Base-by-base conservation (phyloP, 2,888 invertebrate species). In the Yponomeuta malinellus region DNA sequence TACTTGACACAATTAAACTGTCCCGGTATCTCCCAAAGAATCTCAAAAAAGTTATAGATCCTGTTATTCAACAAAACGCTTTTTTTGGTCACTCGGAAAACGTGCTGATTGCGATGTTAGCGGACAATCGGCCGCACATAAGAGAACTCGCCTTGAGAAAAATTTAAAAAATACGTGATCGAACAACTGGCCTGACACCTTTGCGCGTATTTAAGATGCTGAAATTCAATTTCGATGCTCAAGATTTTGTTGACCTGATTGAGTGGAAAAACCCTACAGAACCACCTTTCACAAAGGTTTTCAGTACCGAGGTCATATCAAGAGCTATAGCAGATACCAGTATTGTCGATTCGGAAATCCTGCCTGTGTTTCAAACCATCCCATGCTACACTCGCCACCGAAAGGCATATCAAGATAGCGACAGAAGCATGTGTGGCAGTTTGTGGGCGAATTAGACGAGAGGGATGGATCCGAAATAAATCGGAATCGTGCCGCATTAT, bases 61-160 rank as follows among this genome's bases (percentile, higher is more conserved):
- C 70, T 29, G 72, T 72, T 12, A 70, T 72, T 12, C 12, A 70
- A 64, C 48, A 70, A 69, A 65, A 69, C 69, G 52, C 31, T 4
- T 59, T 59, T 31, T 69, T 69, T 59, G 69, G 10, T 12, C 69
- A 69, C 33, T 31, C 69, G 29, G 69, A 69, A 59, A 69, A 69
- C 63, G 10, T 69, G 31, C 59, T 69, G 31, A 6, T 63, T 23
- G 52, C 63, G 10, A 69, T 69, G 69, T 31, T 59, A 52, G 31
- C 31, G 12, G 69, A 69, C 33, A 31, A 69, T 31, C 31, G 69
- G 59, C 10, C 12, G 5, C 52, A 52, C 12, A 59, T 69, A 33
- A 15, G 69, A 48, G 48, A 48, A n/a, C 59, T 63, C 9, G 69
- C n/a, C 15, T 31, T 43, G 9, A 52, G 48, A 23, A 69, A 15